Evolutionary conservation across 92 coral and sea anemone genomes (phyloP).

Genomic region (Blastomussa wellsi): DNA sequence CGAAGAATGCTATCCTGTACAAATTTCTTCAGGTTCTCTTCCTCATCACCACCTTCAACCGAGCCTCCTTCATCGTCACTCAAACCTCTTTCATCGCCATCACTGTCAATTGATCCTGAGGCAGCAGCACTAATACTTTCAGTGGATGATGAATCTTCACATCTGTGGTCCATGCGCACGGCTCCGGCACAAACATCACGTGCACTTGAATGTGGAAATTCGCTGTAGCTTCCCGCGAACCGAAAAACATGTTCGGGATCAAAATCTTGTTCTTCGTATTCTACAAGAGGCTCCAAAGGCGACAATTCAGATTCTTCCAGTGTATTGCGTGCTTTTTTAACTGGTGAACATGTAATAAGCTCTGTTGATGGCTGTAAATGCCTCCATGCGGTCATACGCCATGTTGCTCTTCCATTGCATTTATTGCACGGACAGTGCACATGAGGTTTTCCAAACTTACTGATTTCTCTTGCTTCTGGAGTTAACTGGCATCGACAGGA

Average conservation of each 20-base stretch:
- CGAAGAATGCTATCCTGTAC: conserved; percentile 53
- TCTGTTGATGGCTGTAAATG: conserved; percentile 19
- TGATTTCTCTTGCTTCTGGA: conserved; percentile 47
- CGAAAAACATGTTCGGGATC: conserved; percentile 5
- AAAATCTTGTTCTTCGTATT: conserved; percentile 17
- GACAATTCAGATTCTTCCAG: conserved; percentile 10
- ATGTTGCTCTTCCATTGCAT: conserved; percentile 53
- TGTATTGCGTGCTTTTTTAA: conserved; percentile 10
- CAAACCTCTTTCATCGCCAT: conserved; percentile 26
- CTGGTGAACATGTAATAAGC: neutral
- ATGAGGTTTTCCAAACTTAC: conserved; percentile 51
- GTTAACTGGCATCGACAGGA: conserved; percentile 33
- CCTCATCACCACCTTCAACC: conserved; percentile 30
- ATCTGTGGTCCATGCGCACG: neutral
- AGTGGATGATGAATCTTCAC: neutral
- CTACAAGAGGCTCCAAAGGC: conserved; percentile 16
- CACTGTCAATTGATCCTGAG: conserved; percentile 15
- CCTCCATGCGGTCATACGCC: conserved; percentile 69
- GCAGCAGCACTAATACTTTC: conserved; percentile 18
- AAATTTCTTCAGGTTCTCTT: conserved; percentile 41
- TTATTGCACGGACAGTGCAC: conserved; percentile 62
- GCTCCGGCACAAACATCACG: conserved; percentile 16
- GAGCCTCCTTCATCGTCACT: conserved; percentile 27
- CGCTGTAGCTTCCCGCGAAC: conserved; percentile 1
- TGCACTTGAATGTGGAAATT: conserved; percentile 13